Evolutionary conservation across 1,140 invertebrate genomes (phyloP).

Genomic region (Nymphalis io): DNA sequence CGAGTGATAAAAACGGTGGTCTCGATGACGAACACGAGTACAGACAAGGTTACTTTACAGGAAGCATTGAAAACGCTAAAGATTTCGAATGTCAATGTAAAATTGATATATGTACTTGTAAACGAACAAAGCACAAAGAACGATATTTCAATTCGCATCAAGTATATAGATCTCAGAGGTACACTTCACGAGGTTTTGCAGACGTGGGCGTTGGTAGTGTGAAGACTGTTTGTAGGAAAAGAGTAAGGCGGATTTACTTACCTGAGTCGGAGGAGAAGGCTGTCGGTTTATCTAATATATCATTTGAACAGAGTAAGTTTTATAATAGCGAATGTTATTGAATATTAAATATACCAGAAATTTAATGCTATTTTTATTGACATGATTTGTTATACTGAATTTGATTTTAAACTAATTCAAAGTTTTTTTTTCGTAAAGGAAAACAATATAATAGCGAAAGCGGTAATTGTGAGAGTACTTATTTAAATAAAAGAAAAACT

Average conservation of each 20-base stretch:
- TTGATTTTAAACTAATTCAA: background rate
- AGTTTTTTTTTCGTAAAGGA: slow-evolving; percentile 31
- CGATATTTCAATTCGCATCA: slow-evolving; percentile 44
- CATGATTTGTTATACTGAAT: background rate
- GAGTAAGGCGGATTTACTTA: slow-evolving; percentile 53
- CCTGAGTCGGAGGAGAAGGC: slow-evolving; percentile 56
- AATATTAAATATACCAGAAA: background rate
- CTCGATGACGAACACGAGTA: slow-evolving; percentile 32
- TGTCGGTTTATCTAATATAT: slow-evolving; percentile 48
- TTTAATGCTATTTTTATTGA: background rate
- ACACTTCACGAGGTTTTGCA: slow-evolving; percentile 43
- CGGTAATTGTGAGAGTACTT: slow-evolving; percentile 35
- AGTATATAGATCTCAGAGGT: slow-evolving; percentile 45
- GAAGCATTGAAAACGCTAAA: slow-evolving; percentile 16
- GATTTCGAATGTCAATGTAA: slow-evolving; percentile 53
- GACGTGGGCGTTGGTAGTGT: slow-evolving; percentile 56
- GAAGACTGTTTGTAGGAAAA: slow-evolving; percentile 46
- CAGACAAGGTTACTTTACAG: slow-evolving; percentile 33
- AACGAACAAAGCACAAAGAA: slow-evolving; percentile 35
- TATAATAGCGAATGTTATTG: background rate
- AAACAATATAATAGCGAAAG: slow-evolving; percentile 25
- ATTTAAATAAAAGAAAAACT: slow-evolving; percentile 42
- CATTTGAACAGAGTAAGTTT: slow-evolving; percentile 47
- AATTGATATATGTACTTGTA: slow-evolving; percentile 54
- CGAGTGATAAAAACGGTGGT: slow-evolving; percentile 36